Evolutionary conservation across 1,140 invertebrate genomes (phyloP).

Genomic region (Eciton burchellii): DNA sequence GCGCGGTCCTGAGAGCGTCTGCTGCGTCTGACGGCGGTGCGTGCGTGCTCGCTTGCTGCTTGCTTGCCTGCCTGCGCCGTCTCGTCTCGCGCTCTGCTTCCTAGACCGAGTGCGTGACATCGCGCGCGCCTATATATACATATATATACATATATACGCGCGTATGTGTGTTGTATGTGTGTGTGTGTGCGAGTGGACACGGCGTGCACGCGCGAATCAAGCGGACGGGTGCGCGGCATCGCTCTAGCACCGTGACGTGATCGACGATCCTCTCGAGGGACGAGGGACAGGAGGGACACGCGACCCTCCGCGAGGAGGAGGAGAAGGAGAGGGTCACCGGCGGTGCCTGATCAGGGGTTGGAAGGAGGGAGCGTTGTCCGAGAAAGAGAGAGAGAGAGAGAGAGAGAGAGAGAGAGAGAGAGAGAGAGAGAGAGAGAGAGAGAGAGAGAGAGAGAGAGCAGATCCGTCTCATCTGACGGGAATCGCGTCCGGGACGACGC

Average conservation of each 20-base stretch:
- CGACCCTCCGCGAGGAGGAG: too few species aligned
- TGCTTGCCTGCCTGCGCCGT: background rate
- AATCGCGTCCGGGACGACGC: slow-evolving; percentile 16
- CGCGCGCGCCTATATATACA: too few species aligned
- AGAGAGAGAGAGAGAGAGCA: background rate
- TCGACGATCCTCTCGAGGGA: too few species aligned
- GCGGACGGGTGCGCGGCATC: too few species aligned
- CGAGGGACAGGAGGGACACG: too few species aligned
- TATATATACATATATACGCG: too few species aligned
- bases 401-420: background rate
- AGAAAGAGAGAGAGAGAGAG: background rate
- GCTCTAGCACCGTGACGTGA: too few species aligned
- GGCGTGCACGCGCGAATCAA: too few species aligned
- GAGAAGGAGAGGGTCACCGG: too few species aligned
- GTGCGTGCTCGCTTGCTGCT: slow-evolving; percentile 2
- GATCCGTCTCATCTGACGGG: slow-evolving; percentile 10
- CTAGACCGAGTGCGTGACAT: background rate
- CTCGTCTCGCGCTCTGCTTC: slow-evolving; percentile 2
- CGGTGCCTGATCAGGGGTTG: too few species aligned
- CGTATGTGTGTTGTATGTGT: background rate
- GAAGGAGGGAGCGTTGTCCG: too few species aligned
- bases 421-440: background rate
- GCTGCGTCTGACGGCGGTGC: slow-evolving; percentile 18
- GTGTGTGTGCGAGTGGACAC: background rate
- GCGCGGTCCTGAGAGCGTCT: slow-evolving; percentile 42